Evolutionary conservation across 2,888 invertebrate species (phyloP).

Genomic region (Zhengitettix transpicula): DNA sequence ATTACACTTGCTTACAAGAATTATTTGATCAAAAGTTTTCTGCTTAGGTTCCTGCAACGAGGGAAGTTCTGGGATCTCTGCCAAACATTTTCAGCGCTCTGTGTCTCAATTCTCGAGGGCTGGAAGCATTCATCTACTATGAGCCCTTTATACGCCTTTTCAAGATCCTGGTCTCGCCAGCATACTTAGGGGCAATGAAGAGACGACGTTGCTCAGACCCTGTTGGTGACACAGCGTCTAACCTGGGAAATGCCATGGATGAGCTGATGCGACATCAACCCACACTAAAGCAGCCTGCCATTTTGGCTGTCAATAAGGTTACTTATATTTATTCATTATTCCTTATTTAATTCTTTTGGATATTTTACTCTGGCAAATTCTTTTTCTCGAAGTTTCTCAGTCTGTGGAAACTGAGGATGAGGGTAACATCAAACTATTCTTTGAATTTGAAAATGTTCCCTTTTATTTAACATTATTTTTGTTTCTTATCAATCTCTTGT

Average conservation of each 20-base stretch:
- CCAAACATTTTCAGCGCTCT: conserved; percentile 78
- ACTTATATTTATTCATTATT: neutral
- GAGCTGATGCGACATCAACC: conserved; percentile 81
- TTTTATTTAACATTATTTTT: no score
- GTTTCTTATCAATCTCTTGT: no score
- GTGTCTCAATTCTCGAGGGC: conserved; percentile 65
- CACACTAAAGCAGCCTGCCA: conserved; percentile 59
- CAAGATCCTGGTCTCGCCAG: conserved; percentile 60
- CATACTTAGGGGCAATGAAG: conserved; percentile 72
- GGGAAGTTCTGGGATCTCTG: conserved; percentile 64
- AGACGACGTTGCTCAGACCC: conserved; percentile 63
- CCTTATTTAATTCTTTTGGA: no score
- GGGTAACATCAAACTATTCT: no score
- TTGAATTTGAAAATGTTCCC: no score
- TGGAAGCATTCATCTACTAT: conserved; percentile 59
- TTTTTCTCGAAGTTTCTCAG: no score
- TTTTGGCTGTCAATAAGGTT: conserved; percentile 59
- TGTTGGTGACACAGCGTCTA: conserved; percentile 63
- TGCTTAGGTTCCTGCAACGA: conserved; percentile 41
- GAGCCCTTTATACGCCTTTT: conserved; percentile 70
- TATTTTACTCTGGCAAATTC: no score
- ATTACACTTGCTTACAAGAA: neutral
- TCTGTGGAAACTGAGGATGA: no score
- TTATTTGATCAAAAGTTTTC: neutral
- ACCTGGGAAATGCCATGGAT: conserved; percentile 76